Evolutionary conservation across 2,888 invertebrate species (phyloP).

Genomic region (Thecocarcelia acutangulata): DNA sequence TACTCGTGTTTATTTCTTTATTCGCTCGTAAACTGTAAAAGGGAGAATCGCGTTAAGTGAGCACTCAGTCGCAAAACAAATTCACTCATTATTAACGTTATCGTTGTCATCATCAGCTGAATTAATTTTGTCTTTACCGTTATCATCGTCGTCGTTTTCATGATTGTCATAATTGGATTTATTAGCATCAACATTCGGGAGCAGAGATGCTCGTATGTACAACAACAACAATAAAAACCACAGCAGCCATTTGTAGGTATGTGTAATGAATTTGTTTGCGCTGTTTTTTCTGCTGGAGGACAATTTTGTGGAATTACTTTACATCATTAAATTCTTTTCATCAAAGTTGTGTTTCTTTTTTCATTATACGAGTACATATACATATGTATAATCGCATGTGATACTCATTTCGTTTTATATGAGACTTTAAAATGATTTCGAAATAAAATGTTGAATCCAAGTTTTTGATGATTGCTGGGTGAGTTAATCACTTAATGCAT

Average conservation of each 20-base stretch:
- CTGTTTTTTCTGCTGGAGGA: slow-evolving; percentile 30
- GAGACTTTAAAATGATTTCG: neutral
- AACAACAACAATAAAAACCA: neutral
- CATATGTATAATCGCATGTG: neutral
- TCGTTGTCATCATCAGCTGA: slow-evolving; percentile 34
- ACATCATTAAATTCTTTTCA: slow-evolving; percentile 59
- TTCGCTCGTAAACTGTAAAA: slow-evolving; percentile 23
- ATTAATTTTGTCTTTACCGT: slow-evolving; percentile 35
- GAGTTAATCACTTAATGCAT: neutral
- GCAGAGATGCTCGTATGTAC: neutral
- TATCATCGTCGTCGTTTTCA: slow-evolving; percentile 39
- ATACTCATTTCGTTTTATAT: neutral
- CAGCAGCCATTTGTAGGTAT: slow-evolving; percentile 5
- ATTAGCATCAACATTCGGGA: slow-evolving; percentile 50
- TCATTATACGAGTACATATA: neutral
- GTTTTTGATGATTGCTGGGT: neutral
- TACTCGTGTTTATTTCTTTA: neutral
- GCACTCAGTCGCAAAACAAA: slow-evolving; percentile 17
- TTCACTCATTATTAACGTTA: slow-evolving; percentile 37
- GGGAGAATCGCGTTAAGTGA: neutral
- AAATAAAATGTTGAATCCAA: neutral
- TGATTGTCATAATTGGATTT: slow-evolving; percentile 69
- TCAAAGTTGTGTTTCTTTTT: slow-evolving; percentile 22
- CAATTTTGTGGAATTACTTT: slow-evolving; percentile 54
- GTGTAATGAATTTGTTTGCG: slow-evolving; percentile 50